Base-by-base conservation (phyloP, 2,797 vertebrate genomes). In the Sebastes wilsoni region DNA sequence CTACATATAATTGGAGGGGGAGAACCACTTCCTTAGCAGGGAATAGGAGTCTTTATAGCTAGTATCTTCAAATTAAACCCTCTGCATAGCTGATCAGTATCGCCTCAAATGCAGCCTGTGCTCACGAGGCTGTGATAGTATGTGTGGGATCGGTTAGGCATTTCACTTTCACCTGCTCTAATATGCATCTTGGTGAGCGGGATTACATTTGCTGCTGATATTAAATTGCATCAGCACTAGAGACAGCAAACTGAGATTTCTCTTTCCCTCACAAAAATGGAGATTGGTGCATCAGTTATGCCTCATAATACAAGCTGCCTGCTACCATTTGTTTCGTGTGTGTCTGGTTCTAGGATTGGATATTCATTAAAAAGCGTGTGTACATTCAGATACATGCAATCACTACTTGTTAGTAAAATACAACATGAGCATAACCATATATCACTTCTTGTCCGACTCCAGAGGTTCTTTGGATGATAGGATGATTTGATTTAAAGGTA, bases 1-100 rank as follows among this genome's bases (percentile, higher is more conserved):
- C 83, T 92, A 87, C 88, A 90, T 84, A 85, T 93, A 94, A 94
- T 93, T 94, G 89, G 82, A 91, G 80, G 69, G 89, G 87, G 88
- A 89, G 87, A 73, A 23, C 65, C 75, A 80, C 82, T 87, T 93
- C 75, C 85, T 86, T 89, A 85, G 85, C 60, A 32, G 83, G 80
- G 78, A 90, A 91, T 87, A 71, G 46, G 62, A 79, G 83, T 81
- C 82, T 87, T 89, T 80, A 89, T 73, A 78, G 88, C 72, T 12
- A 42, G 34, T 69, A 62, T 83, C 82, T 89, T 86, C 56, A 89
- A 86, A 93, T 91, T 89, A 90, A 90, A 89, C 75, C 38, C 75
- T 83, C 81, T 88, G 82, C 75, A 80, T 70, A 80, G 82, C 73
- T 81, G 87, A 93, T 89, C 75, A 83, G 66, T 12, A 66, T 56